Conservation (phyloP, 1,140 invertebrate species). For the Anastrepha obliqua region DNA sequence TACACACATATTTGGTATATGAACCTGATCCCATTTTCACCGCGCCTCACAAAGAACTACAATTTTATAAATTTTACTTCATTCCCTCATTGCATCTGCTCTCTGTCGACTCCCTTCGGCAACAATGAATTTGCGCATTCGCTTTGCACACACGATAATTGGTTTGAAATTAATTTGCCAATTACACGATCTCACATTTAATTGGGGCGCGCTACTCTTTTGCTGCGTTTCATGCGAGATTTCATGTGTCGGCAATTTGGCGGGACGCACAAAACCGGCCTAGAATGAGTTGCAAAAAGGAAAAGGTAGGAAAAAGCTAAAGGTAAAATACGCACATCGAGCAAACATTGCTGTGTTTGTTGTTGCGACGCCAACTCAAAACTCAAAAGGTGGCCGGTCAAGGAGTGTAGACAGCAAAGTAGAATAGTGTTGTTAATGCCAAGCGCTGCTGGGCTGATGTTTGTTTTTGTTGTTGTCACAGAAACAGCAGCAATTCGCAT, state of each 20-base stretch:
- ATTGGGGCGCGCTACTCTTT: conserved; percentile 67
- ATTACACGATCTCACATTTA: conserved; percentile 75
- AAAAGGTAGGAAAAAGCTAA: background rate
- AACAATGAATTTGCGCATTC: conserved; percentile 29
- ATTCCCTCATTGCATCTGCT: background rate
- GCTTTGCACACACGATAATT: conserved; percentile 66
- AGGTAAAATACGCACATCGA: background rate
- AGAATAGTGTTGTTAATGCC: conserved; percentile 45
- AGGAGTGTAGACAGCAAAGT: background rate
- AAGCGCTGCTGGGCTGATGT: background rate
- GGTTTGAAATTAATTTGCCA: conserved; percentile 74
- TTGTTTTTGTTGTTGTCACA: conserved; percentile 28
- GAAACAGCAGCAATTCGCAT: conserved; percentile 28
- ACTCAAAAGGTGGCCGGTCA: background rate
- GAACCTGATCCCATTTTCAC: background rate
- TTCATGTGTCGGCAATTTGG: background rate
- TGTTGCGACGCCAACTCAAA: background rate
- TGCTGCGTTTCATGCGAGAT: conserved; percentile 50
- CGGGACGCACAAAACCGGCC: conserved; percentile 6
- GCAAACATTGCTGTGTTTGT: background rate
- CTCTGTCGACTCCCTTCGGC: background rate
- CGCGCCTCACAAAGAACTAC: background rate
- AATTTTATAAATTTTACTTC: background rate
- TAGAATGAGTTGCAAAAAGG: conserved; percentile 6
- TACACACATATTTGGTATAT: background rate